These are phyloP conservation scores for Dunckerocampus dactyliophorus DNA, from an alignment of 2,113 vertebrate species.

Conservation along the genomic window DNA sequence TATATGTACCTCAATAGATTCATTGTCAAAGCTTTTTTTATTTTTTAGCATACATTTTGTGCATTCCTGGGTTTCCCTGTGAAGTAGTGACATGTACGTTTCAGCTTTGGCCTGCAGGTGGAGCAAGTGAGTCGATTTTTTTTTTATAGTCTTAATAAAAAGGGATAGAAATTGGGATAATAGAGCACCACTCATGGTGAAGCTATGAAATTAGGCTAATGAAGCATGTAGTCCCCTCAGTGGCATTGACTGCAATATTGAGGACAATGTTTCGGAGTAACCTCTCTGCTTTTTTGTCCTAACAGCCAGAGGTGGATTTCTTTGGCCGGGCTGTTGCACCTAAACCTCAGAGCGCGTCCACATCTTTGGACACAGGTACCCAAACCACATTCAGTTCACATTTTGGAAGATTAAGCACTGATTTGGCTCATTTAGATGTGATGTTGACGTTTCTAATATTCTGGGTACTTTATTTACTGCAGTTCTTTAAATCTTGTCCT, in stretches of 20 bases:
- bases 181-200: constrained; percentile 25
- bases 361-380: constrained; percentile 54
- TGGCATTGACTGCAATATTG: not conserved
- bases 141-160: too few relatives aligned
- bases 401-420: not conserved
- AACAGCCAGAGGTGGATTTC: constrained; percentile 75
- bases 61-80: too few relatives aligned
- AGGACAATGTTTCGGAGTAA: constrained; percentile 6
- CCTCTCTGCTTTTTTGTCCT: constrained; percentile 15
- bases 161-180: constrained; percentile 46
- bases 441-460: too few relatives aligned
- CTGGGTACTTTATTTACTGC: too few relatives aligned
- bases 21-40: not conserved
- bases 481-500: too few relatives aligned
- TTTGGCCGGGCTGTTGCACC: constrained; percentile 68
- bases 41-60: not conserved
- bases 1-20: not conserved
- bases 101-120: constrained; percentile 15
- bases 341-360: constrained; percentile 46
- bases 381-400: not conserved
- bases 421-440: not conserved
- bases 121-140: constrained; percentile 13
- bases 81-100: not conserved
- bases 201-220: constrained; percentile 57
- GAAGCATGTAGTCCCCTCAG: constrained; percentile 28